These are phyloP conservation scores for Platalea minor DNA, from an alignment of 2,797 vertebrate species.

Conservation along the genomic window DNA sequence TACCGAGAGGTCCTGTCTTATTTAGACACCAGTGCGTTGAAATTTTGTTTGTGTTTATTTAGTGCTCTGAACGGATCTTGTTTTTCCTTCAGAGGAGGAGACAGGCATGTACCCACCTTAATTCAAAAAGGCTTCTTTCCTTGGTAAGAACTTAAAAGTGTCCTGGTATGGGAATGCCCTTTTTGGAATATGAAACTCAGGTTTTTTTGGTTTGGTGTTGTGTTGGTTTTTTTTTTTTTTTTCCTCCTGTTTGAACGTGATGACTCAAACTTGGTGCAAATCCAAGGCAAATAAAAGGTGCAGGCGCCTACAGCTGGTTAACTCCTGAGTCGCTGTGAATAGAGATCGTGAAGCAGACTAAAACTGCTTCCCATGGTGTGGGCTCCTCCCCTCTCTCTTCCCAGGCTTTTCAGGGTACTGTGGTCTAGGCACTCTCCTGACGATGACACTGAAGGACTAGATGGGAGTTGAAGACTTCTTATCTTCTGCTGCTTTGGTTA, in stretches of 20 bases:
- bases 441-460: background rate
- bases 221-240: background rate
- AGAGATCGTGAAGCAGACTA: fast-evolving
- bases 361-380: background rate
- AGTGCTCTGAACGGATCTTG: background rate
- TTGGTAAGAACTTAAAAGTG: background rate
- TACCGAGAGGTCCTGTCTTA: background rate
- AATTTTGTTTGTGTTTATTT: background rate
- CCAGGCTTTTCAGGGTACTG: background rate
- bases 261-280: constrained; percentile 59
- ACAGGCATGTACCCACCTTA: background rate
- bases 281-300: constrained; percentile 65
- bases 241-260: background rate
- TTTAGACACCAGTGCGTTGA: background rate
- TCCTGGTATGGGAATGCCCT: background rate
- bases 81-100: background rate
- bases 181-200: background rate
- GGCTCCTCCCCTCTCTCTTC: background rate
- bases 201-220: too few relatives aligned
- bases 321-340: background rate
- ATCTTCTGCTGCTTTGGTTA: background rate
- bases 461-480: background rate
- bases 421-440: background rate
- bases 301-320: background rate
- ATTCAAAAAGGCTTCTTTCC: background rate